Evolutionary conservation across 2,113 vertebrate species (phyloP).

Genomic region (Pardalotus punctatus): DNA sequence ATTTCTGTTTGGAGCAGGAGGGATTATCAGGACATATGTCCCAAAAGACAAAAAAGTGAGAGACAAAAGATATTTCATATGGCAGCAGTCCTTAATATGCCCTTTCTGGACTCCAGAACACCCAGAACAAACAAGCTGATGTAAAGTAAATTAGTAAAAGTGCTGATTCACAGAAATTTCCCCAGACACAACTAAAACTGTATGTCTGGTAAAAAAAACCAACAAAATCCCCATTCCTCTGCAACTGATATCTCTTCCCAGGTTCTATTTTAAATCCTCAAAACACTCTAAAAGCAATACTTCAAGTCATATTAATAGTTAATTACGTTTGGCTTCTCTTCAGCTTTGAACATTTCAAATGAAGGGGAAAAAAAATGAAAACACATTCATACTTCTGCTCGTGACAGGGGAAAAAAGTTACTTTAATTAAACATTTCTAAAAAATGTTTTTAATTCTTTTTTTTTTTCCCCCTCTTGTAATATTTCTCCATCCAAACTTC

Average conservation of each 20-base stretch:
- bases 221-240: not conserved
- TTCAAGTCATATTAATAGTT: conserved; percentile 33
- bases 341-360: not conserved
- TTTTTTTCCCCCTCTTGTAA: fast-evolving
- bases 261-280: not conserved
- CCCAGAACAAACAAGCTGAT: not conserved
- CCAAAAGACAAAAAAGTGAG: fast-evolving
- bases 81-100: not conserved
- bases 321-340: conserved; percentile 5
- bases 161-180: not conserved
- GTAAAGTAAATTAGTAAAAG: not conserved
- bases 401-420: not conserved
- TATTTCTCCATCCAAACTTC: not conserved
- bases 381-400: not conserved
- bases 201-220: not conserved
- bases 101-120: not conserved
- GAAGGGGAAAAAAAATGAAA: not conserved
- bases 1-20: not conserved
- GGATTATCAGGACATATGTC: fast-evolving
- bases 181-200: not conserved
- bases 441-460: not conserved
- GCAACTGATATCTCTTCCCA: not conserved
- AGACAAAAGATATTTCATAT: not conserved
- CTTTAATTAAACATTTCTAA: not conserved
- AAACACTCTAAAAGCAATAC: not conserved